These are phyloP conservation scores for Ibycter americanus DNA, from an alignment of 2,797 vertebrate genomes.

Conservation along the genomic window DNA sequence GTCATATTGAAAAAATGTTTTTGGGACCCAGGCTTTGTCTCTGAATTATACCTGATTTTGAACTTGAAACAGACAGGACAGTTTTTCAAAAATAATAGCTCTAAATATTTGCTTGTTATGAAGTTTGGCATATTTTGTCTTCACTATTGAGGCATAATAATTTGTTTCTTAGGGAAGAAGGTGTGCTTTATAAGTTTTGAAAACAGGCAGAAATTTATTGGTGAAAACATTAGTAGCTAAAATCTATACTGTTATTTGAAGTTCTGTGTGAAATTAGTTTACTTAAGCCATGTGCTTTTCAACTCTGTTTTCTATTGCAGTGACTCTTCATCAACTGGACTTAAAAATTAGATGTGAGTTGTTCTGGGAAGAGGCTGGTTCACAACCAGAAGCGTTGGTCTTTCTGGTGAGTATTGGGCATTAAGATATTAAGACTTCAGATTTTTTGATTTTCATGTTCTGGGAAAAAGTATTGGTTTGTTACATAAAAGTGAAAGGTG, in stretches of 20 bases:
- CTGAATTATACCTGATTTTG: neutral
- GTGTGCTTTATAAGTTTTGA: neutral
- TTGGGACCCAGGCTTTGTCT: neutral
- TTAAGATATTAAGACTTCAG: neutral
- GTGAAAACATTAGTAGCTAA: neutral
- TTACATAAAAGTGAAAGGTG: neutral
- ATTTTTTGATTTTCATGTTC: neutral
- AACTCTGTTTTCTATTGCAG: neutral
- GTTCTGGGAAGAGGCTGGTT: neutral
- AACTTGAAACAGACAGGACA: neutral
- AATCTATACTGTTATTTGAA: neutral
- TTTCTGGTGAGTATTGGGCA: neutral
- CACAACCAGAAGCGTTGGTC: rapidly evolving
- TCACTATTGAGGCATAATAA: neutral
- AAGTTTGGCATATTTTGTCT: neutral
- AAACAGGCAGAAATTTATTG: neutral
- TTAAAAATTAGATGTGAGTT: rapidly evolving
- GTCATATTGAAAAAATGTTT: neutral
- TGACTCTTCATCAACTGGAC: neutral
- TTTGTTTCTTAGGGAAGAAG: neutral
- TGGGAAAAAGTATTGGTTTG: neutral
- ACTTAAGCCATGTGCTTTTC: neutral
- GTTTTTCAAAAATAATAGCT: neutral
- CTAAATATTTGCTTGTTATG: neutral
- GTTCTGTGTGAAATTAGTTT: neutral